Evolutionary conservation across 2,797 vertebrate genomes (phyloP), one percentile per base, ranked within the genome.

Genomic region (Ispidina lecontei): DNA sequence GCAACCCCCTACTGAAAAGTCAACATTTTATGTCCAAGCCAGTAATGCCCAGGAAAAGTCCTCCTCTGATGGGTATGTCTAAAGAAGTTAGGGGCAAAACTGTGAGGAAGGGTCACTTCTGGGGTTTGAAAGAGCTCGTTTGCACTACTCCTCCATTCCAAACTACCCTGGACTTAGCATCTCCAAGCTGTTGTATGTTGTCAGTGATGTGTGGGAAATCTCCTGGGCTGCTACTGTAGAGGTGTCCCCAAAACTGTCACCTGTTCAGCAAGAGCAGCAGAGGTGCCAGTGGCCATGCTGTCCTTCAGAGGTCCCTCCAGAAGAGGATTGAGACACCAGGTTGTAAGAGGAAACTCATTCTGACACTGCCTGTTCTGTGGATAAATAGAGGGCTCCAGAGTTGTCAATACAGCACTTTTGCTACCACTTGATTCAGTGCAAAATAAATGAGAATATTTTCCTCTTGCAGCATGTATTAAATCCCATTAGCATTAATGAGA

Each of bases 401-500:
- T 81, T 95, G 93, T 92, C 91, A 93, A 92, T 91, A 84, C 90
- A 96, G 91, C 94, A 94, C 64, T 95, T 94, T 84, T 91, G 51
- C 87, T 87, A 88, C 84, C 60, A 64, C 84, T 93, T 4, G 2
- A 89, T 94, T 93, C 90, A 69, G 59, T 88, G 63, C 43, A 90
- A 92, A 96, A 94, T 93, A 93, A 96, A 96, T 89, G 83, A 95
- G 95, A 94, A 88, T 94, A 95, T 96, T 96, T 94, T 94, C 82
- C 72, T 93, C 91, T 84, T 96, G 93, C 90, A 91, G 86, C 81
- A 82, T 96, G 93, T 92, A 94, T 96, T 95, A 96, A 95, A 93
- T 91, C 81, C 94, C 91, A 95, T 96, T 96, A 97, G 83, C 93
- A 96, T 95, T 95, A 96, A 96, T 94, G 94, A 97, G 95, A 89